Conservation (phyloP, 2,797 vertebrate genomes). For the Mionectes olivaceus region DNA sequence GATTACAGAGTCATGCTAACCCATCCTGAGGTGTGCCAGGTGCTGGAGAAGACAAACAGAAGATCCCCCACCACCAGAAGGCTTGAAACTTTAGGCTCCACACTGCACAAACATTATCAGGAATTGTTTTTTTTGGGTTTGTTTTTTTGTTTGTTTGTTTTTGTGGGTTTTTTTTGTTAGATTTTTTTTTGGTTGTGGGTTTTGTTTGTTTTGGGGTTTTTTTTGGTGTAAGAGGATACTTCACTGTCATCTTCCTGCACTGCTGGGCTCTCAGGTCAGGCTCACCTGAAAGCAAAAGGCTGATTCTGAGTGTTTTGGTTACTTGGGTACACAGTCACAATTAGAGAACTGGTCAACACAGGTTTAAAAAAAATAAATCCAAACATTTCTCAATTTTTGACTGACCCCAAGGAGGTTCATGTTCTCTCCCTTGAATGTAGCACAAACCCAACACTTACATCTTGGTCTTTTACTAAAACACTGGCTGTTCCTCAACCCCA, state of each 20-base stretch:
- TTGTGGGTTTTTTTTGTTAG: neutral
- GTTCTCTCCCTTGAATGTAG: neutral
- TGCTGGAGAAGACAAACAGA: neutral
- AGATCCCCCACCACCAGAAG: neutral
- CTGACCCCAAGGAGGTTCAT: neutral
- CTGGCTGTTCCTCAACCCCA: neutral
- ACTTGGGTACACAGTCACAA: neutral
- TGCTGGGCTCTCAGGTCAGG: neutral
- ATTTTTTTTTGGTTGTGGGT: too few species aligned
- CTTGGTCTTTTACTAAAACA: neutral
- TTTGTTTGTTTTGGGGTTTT: accelerated
- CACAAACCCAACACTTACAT: neutral
- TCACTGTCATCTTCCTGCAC: neutral
- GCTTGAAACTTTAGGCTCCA: neutral
- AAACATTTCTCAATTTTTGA: neutral
- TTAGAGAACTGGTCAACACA: neutral
- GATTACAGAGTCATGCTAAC: neutral
- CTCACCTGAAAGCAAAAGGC: neutral
- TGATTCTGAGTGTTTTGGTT: neutral
- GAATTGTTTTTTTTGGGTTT: neutral
- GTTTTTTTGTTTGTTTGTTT: neutral
- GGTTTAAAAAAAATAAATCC: neutral
- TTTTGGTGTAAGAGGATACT: neutral
- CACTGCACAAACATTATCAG: accelerated
- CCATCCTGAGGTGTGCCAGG: neutral